phyloP scores from a whole-genome alignment of 2,797 vertebrate species.

The Balearica regulorum region DNA sequence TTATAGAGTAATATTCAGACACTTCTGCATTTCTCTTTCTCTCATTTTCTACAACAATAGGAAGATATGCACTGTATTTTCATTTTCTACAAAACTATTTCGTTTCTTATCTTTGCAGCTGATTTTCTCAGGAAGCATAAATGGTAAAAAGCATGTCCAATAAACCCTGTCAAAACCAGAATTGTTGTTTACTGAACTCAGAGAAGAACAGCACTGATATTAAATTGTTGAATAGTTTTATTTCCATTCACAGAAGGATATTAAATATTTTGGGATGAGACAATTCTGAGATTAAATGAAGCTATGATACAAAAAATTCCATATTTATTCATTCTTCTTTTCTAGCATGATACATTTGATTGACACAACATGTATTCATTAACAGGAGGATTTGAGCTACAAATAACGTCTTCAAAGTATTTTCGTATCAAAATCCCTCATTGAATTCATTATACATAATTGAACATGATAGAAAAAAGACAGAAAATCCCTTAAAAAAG shows the following conservation, averaged over 20 bases:
- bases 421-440: not conserved
- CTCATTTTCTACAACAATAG: not conserved
- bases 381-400: not conserved
- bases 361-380: not conserved
- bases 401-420: not conserved
- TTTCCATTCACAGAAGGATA: not conserved
- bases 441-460: not conserved
- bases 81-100: not conserved
- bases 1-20: not conserved
- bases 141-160: not conserved
- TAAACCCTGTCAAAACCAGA: not conserved
- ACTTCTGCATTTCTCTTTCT: not conserved
- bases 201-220: not conserved
- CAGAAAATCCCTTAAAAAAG: not conserved
- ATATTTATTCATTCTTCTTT: not conserved
- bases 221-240: not conserved
- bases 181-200: not conserved
- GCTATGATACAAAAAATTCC: not conserved
- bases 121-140: not conserved
- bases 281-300: not conserved
- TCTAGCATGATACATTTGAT: not conserved
- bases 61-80: not conserved
- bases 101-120: not conserved
- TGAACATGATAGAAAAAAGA: not conserved
- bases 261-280: not conserved